Evolutionary conservation across 2,797 vertebrate genomes (phyloP), one percentile per base, ranked within the genome.

Genomic region (Periparus ater): DNA sequence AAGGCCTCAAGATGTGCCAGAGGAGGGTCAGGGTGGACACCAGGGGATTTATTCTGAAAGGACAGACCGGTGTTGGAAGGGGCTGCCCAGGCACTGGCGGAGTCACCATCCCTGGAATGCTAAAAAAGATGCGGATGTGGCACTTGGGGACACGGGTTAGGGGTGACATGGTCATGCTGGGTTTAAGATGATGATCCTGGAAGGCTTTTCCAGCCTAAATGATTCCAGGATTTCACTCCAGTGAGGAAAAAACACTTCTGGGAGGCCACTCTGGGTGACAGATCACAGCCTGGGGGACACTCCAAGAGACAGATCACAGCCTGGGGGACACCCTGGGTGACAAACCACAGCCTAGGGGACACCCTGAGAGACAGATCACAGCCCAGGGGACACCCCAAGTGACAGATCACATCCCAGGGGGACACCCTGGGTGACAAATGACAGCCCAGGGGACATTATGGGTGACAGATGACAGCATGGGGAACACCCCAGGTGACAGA

Each of bases 241-340:
- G n/a, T 0, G 14, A 76, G 65, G 0, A 13, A 32, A 42, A 65
- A 44, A 23, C 2, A 3, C 29, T 50, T 65, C 40, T 27, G 32
- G 44, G 57, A 19, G 29, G 26, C 9, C 34, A 60, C 6, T 7
- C 20, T 5, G 12, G 5, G 27, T 21, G 42, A 45, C 42, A 65
- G 4, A 44, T 32, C 40, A 63, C 40, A 63, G 47, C 29, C 21
- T 2, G 6, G 36, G 36, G 36, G 36, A 36, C 36, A 36, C 36
- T 9, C 36, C 36, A 36, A 36, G 27, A 15, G 42, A 45, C 42
- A 65, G 4, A 44, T 32, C 40, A 63, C 40, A 63, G 47, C 29
- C 21, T 36, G 8, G 36, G 36, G 30, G 25, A 21, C 25, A 50
- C 1, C 3, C 5, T 2, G 4, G 1, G 27, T 16, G 72, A 48